phyloP scores from a whole-genome alignment of 2,888 invertebrate species.

The Norana najaformis region DNA sequence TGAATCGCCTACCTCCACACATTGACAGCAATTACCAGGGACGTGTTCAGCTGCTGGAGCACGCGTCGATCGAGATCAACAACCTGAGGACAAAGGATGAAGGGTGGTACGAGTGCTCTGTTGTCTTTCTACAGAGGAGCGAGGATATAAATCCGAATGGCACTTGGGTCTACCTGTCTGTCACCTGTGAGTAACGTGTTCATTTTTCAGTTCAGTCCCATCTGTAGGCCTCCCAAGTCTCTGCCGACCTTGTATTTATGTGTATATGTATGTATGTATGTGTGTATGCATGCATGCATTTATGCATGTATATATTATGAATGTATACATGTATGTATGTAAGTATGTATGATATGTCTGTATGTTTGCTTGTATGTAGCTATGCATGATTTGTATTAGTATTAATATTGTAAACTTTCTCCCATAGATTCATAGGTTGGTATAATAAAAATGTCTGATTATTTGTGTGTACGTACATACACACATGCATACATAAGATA shows the following conservation, averaged over 20 bases:
- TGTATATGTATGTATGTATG: not conserved
- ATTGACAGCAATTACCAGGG: slow-evolving; percentile 72
- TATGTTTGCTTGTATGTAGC: not conserved
- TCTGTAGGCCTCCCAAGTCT: not conserved
- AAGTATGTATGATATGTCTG: no score
- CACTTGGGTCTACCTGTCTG: slow-evolving; percentile 96
- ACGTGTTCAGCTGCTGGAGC: slow-evolving; percentile 42
- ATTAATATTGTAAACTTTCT: no score
- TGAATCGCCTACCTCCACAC: slow-evolving; percentile 94
- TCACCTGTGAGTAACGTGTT: slow-evolving; percentile 75
- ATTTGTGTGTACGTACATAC: no score
- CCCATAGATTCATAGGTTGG: no score
- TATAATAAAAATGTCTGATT: no score
- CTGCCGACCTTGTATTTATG: not conserved
- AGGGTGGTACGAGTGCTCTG: slow-evolving; percentile 94
- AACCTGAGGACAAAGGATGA: slow-evolving; percentile 89
- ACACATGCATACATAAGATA: no score
- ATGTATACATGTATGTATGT: not conserved
- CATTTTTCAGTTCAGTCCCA: not conserved
- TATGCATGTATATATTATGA: no score
- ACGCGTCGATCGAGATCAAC: slow-evolving; percentile 84
- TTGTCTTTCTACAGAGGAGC: slow-evolving; percentile 91
- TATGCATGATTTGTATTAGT: not conserved
- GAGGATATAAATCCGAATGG: slow-evolving; percentile 85
- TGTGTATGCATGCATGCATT: not conserved